Percentiles rank a stretch among this genome's conserved stretches.
Evolutionary conservation across 2,888 invertebrate species (phyloP).

Genomic region (Acleris laterana): DNA sequence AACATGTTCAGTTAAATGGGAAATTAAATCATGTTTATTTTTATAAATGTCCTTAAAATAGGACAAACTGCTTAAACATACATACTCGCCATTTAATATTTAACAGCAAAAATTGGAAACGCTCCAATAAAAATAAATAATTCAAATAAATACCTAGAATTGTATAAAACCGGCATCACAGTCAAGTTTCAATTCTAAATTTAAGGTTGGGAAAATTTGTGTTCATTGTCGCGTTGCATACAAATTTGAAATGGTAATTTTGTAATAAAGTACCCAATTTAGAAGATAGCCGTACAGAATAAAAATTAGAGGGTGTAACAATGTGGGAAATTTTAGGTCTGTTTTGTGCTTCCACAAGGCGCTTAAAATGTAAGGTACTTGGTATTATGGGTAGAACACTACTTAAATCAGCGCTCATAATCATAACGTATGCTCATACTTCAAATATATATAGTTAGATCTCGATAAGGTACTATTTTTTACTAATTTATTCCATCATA

Average conservation of each 20-base stretch:
- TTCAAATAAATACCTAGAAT: too few species aligned
- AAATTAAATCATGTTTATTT: too few species aligned
- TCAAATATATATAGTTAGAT: too few species aligned
- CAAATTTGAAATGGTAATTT: constrained; percentile 1
- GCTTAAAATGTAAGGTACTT: too few species aligned
- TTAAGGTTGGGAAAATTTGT: background rate
- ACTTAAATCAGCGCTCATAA: too few species aligned
- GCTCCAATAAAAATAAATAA: too few species aligned
- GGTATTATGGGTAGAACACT: too few species aligned
- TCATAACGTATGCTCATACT: too few species aligned
- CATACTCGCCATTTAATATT: background rate
- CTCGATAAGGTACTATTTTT: too few species aligned
- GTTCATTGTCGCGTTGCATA: constrained; percentile 1
- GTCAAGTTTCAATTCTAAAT: background rate
- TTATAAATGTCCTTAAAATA: background rate
- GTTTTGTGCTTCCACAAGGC: background rate
- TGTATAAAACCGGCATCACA: background rate
- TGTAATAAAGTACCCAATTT: background rate
- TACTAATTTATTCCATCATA: too few species aligned
- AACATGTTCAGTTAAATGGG: too few species aligned
- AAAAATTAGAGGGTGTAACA: background rate
- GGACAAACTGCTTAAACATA: background rate
- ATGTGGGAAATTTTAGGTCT: background rate
- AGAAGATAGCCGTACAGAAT: background rate
- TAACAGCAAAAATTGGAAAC: too few species aligned